phyloP scores from a whole-genome alignment of 2,797 vertebrate species.

The Danio jaintianensis region DNA sequence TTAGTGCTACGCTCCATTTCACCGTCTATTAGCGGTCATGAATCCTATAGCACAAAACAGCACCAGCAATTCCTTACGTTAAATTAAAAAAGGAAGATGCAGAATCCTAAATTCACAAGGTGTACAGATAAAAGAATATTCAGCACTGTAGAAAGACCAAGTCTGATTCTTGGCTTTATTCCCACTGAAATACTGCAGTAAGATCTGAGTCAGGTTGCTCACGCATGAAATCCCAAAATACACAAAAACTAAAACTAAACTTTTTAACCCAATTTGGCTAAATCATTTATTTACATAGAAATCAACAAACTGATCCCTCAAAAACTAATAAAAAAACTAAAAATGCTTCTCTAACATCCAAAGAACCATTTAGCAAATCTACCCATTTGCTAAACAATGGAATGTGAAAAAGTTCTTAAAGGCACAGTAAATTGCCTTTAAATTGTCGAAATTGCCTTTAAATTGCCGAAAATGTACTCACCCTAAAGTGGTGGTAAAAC shows the following conservation, averaged over 20 bases:
- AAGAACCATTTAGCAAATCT: not conserved
- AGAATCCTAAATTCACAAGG: not conserved
- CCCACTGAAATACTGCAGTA: conserved; percentile 5
- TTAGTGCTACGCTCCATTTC: conserved; percentile 20
- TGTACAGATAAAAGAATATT: no score
- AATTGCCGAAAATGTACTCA: no score
- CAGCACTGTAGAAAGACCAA: not conserved
- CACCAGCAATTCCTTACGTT: not conserved
- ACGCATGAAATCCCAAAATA: not conserved
- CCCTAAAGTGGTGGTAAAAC: no score
- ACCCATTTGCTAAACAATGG: no score
- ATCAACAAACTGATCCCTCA: not conserved
- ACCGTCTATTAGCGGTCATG: not conserved
- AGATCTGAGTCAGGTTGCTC: not conserved
- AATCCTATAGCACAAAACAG: not conserved
- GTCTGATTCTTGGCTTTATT: not conserved
- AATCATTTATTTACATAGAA: not conserved
- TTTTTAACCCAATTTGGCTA: no score
- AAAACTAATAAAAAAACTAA: no score
- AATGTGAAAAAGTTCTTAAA: no score
- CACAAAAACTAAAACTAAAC: not conserved
- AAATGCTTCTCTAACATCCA: not conserved
- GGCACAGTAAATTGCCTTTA: no score
- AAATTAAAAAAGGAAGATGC: not conserved
- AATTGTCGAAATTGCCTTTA: no score